phyloP scores from a whole-genome alignment of 2,888 invertebrate species.

The Chrysolina americana region DNA sequence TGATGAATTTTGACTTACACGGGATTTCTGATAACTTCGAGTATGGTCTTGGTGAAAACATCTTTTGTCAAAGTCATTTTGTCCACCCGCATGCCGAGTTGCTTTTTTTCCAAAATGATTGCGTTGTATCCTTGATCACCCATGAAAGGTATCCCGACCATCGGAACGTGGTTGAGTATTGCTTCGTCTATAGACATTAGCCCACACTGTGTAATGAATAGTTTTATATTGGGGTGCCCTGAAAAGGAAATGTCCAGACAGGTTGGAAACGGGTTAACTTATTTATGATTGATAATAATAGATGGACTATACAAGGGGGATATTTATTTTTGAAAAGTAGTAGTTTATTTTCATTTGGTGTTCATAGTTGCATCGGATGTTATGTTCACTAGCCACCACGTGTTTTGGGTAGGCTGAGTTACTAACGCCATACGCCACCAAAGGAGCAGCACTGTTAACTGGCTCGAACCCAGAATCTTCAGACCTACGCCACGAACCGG shows the following conservation, averaged over 20 bases:
- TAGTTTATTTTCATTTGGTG: too few relatives aligned
- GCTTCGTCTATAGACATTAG: conserved; percentile 67
- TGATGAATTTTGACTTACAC: conserved; percentile 49
- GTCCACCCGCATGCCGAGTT: conserved; percentile 52
- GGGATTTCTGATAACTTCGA: conserved; percentile 57
- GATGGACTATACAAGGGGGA: too few relatives aligned
- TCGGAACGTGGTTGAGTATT: conserved; percentile 64
- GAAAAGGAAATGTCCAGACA: conserved; percentile 17
- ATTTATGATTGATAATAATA: too few relatives aligned
- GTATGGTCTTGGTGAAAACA: conserved; percentile 51
- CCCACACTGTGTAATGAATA: conserved; percentile 53
- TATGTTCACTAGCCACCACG: too few relatives aligned
- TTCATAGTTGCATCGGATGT: too few relatives aligned
- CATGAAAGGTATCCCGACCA: conserved; percentile 66
- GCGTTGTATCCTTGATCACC: conserved; percentile 60
- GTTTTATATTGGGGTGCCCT: conserved; percentile 44
- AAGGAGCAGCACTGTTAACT: too few relatives aligned
- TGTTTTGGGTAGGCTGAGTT: too few relatives aligned
- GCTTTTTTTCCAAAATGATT: conserved; percentile 50
- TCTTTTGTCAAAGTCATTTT: conserved; percentile 49
- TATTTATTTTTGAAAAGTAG: too few relatives aligned
- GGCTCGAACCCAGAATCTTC: too few relatives aligned
- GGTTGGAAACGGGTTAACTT: too few relatives aligned
- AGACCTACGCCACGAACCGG: too few relatives aligned
- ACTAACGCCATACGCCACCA: too few relatives aligned